A percentile compares a stretch with the other conserved stretches of the same genome.
Evolutionary conservation across 2,797 vertebrate species (phyloP).

Genomic region (Nannoperca obscura): DNA sequence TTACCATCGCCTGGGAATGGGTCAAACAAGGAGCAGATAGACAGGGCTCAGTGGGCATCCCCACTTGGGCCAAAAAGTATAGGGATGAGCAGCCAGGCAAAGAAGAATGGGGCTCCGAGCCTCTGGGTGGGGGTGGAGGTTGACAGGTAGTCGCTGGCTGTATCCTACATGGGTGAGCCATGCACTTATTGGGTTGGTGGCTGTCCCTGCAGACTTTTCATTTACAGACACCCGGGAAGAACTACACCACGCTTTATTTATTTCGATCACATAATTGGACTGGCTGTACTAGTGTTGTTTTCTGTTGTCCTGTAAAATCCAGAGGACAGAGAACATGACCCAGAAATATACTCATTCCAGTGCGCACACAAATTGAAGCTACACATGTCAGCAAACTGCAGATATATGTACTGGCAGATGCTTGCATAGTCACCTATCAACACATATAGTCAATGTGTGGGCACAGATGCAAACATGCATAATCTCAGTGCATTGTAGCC

Average conservation of each 20-base stretch:
- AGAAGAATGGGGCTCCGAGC: constrained; percentile 49
- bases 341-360: constrained; percentile 25
- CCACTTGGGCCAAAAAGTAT: constrained; percentile 58
- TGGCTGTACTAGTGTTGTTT: constrained; percentile 62
- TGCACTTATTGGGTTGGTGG: constrained; percentile 50
- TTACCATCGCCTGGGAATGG: constrained; percentile 60
- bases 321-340: constrained; percentile 49
- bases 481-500: constrained; percentile 21
- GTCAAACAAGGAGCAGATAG: constrained; percentile 73
- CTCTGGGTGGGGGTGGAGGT: constrained; percentile 36
- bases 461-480: constrained; percentile 43
- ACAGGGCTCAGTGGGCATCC: constrained; percentile 65
- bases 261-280: constrained; percentile 83
- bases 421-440: constrained; percentile 44
- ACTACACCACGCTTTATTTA: constrained; percentile 59
- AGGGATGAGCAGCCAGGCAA: constrained; percentile 69
- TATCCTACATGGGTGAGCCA: constrained; percentile 65
- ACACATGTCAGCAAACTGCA: constrained; percentile 46
- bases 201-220: constrained; percentile 52
- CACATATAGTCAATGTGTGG: constrained; percentile 44
- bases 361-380: constrained; percentile 44
- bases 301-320: constrained; percentile 69
- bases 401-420: constrained; percentile 31
- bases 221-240: constrained; percentile 44
- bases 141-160: constrained; percentile 67